Base-by-base conservation (phyloP, 2,888 invertebrate species). In the Cheilosia urbana region DNA sequence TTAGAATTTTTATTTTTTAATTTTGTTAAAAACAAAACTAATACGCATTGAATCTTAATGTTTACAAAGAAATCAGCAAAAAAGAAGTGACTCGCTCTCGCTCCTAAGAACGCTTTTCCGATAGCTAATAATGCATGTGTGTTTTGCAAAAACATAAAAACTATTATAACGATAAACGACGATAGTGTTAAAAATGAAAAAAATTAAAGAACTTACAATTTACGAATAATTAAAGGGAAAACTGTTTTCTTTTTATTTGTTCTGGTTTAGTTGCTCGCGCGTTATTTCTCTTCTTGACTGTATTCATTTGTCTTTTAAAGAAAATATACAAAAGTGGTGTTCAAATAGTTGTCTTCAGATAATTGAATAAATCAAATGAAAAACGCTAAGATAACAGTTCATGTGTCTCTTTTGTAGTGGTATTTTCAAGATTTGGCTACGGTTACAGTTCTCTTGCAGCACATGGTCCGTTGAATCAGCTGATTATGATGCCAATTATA, bases 21-120 rank as follows among this genome's bases (percentile, higher is more conserved):
- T 47, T 72, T 66, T 53, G 27, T 65, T 73, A 40, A 49, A 37
- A 30, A 37, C 73, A 71, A 73, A 60, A 53, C 53, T 73, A 71
- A 73, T 60, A 53, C 53, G 69, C 58, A 60, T 69, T 60, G 58
- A 76, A 68, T 80, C 17, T 68, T 62, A 45, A 40, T 45, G 27
- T 45, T 34, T 45, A 63, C 24, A 77, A 4, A 69, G 57, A 66
- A 75, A 75, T 7, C 55, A 73, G 47, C 57, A 75, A 9, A 66
- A 72, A 55, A 71, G n/a, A 77, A 80, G 84, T 84, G 84, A 84
- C 84, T 84, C 84, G 84, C 84, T 84, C 84, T 84, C 80, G 80
- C 73, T 80, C 73, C 55, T 58, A 65, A 75, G 34, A 68, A 58
- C 63, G 84, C 84, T 84, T 79, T 73, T 72, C 58, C 57, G 71